These are phyloP conservation scores for Regulus satrapa DNA, from an alignment of 2,113 vertebrate genomes.

Conservation along the genomic window DNA sequence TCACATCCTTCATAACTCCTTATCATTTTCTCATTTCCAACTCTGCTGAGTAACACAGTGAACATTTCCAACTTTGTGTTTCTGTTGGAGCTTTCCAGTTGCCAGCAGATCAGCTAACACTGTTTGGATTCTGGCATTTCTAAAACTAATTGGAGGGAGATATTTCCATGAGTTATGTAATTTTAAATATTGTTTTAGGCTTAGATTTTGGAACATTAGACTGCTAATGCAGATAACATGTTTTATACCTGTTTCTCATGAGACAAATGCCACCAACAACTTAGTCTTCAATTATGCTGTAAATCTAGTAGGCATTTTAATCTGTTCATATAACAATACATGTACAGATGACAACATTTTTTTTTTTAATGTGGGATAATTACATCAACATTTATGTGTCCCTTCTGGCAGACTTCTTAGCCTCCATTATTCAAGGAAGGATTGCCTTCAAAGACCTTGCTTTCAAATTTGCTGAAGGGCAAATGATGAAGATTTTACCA, in stretches of 20 bases:
- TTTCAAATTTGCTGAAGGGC: neutral
- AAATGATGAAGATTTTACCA: neutral
- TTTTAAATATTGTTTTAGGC: neutral
- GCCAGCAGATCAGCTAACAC: neutral
- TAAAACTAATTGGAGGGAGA: neutral
- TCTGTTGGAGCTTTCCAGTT: neutral
- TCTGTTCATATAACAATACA: neutral
- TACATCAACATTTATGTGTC: neutral
- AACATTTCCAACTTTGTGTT: accelerated
- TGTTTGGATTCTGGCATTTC: neutral
- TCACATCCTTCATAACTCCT: neutral
- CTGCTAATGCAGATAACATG: neutral
- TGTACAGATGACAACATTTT: neutral
- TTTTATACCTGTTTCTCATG: neutral
- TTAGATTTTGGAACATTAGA: neutral
- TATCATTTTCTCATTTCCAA: neutral
- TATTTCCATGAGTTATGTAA: neutral
- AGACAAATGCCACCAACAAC: neutral
- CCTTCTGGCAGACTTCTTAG: neutral
- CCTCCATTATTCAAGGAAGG: neutral
- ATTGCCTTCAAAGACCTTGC: neutral
- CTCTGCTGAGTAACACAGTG: neutral
- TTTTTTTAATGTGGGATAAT: neutral
- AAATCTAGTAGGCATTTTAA: neutral
- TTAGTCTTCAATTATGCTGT: neutral